These are phyloP conservation scores for Phoxinus dragarum DNA, from an alignment of 2,797 vertebrate genomes.

Conservation along the genomic window DNA sequence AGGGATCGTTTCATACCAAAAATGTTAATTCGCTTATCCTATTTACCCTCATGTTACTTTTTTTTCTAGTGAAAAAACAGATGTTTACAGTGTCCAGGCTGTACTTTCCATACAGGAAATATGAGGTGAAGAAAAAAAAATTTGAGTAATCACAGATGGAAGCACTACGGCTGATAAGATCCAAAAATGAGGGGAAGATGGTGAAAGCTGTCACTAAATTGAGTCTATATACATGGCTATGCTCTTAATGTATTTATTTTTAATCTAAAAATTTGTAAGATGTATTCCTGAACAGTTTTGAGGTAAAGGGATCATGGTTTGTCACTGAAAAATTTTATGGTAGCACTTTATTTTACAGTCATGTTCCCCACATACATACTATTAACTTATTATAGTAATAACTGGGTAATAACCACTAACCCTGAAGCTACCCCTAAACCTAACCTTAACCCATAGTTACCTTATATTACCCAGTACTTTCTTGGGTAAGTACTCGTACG, in stretches of 20 bases:
- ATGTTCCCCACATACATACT: too few species aligned
- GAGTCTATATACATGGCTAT: background rate
- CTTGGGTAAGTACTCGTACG: too few species aligned
- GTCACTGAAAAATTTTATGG: background rate
- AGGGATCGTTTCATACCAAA: background rate
- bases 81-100: background rate
- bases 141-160: background rate
- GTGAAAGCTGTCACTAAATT: too few species aligned
- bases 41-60: background rate
- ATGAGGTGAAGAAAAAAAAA: background rate
- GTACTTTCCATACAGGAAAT: background rate
- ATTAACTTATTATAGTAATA: too few species aligned
- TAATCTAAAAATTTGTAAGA: background rate
- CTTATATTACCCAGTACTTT: too few species aligned
- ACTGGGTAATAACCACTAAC: too few species aligned
- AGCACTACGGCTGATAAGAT: too few species aligned
- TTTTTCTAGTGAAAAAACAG: background rate
- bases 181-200: too few species aligned
- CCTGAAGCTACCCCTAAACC: too few species aligned
- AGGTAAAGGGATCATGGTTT: background rate
- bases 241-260: background rate
- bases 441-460: too few species aligned
- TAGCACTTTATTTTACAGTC: too few species aligned
- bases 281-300: background rate
- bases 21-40: background rate